Conservation (phyloP, 2,888 invertebrate genomes). For the Meteorus colon region DNA sequence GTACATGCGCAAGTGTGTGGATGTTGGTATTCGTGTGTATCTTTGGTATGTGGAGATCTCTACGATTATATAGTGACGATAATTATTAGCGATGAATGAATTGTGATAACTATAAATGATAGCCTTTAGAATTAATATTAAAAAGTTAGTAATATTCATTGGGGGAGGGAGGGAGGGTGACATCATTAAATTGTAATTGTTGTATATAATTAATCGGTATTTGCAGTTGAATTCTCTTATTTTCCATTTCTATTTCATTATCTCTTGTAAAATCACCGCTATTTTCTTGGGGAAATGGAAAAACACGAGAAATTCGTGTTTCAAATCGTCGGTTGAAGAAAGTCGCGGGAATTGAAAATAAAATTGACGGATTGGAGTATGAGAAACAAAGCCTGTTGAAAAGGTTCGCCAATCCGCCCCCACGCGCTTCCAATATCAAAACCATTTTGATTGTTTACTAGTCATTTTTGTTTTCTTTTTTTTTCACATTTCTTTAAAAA, state of each 20-base stretch:
- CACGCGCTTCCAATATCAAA: background rate
- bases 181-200: slow-evolving; percentile 25
- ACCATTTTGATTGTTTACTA: slow-evolving; percentile 13
- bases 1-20: slow-evolving; percentile 46
- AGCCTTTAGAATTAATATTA: slow-evolving; percentile 44
- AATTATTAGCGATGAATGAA: slow-evolving; percentile 45
- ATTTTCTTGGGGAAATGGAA: slow-evolving; percentile 9
- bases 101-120: slow-evolving; percentile 49
- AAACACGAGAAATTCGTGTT: background rate
- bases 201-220: slow-evolving; percentile 6
- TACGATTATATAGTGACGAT: slow-evolving; percentile 55
- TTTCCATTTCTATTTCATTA: background rate
- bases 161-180: background rate
- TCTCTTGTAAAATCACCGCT: background rate
- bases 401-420: background rate
- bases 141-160: slow-evolving; percentile 26
- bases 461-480: slow-evolving; percentile 19
- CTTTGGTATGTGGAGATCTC: slow-evolving; percentile 69
- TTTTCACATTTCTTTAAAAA: slow-evolving; percentile 28
- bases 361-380: background rate
- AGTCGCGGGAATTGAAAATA: too few species aligned
- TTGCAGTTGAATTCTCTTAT: background rate
- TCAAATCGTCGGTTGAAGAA: background rate
- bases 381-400: background rate
- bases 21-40: slow-evolving; percentile 57